Base-by-base conservation (phyloP, 2,113 vertebrate genomes). In the Festucalex cinctus region DNA sequence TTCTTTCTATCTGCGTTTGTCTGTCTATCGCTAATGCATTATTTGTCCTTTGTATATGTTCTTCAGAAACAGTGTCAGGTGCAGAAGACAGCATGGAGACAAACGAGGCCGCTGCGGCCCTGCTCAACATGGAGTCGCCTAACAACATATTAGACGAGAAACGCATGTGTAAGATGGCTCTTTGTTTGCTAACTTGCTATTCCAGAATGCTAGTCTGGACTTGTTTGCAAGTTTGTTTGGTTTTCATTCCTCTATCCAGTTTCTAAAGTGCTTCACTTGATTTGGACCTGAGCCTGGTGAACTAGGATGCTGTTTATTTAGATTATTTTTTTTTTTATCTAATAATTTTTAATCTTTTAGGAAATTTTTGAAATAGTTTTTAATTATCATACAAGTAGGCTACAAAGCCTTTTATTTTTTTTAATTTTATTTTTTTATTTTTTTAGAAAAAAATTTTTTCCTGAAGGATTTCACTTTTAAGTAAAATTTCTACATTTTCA, bases 131-230 rank as follows among this genome's bases (percentile, higher is more conserved):
- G 86, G 94, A 94, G 77, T 94, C 94, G 53, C 94, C 94, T 57
- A 94, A 92, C 66, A 89, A 94, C 76, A 93, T 94, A 83, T 83
- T 95, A 89, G 94, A 95, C 20, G 94, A 95, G 78, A 94, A 94
- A 80, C 91, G 94, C 39, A 94, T 95, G 90, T 92, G 94, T 95
- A 90, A 88, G 94, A 78, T 20, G 61, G 3, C 63, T 65, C 68
- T 74, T 19, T 13, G 54, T 43, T 10, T 24, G 6, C 14, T 24
- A 24, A 41, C 28, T 2, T 32, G 28, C 28, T 32, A 32, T 8
- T 57, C 26, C 32, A 28, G 54, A 57, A 57, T 16, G 16, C 6
- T 24, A 28, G 3, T 56, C 24, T 28, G 3, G 22, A 56, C 53
- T 56, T 12, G 12, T 56, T 56, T 13, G 2, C 53, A 56, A 56